These are phyloP conservation scores for Cassiopea andromeda DNA, from an alignment of 30 jellyfish, hydroid and myxozoan species.

Conservation along the genomic window DNA sequence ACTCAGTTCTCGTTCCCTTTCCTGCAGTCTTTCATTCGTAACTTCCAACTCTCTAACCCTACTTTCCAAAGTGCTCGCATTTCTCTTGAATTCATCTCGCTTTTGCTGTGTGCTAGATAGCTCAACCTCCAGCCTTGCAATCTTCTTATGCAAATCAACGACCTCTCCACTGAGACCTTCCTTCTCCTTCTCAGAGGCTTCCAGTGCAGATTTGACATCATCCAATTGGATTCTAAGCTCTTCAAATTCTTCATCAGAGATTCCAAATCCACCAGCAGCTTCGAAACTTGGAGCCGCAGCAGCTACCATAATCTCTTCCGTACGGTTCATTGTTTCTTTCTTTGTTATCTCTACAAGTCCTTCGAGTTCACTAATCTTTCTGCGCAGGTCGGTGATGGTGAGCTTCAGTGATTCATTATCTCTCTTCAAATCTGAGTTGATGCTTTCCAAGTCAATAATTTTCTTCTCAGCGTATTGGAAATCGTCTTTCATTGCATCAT, in stretches of 20 bases:
- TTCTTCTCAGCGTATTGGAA: constrained; percentile 71
- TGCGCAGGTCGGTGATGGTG: constrained; percentile 63
- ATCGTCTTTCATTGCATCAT: constrained; percentile 79
- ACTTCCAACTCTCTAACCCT: constrained; percentile 88
- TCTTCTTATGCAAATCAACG: constrained; percentile 77
- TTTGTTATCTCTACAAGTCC: constrained; percentile 48
- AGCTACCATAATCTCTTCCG: constrained; percentile 71
- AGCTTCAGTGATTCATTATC: constrained; percentile 77
- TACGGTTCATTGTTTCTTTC: constrained; percentile 57
- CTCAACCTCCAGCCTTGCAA: constrained; percentile 91
- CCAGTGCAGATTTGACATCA: constrained; percentile 67
- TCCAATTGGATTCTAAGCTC: constrained; percentile 73
- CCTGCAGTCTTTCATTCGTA: constrained; percentile 78
- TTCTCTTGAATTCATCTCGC: constrained; percentile 91
- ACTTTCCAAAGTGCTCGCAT: constrained; percentile 60
- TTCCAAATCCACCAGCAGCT: constrained; percentile 61
- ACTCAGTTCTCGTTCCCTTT: constrained; percentile 90
- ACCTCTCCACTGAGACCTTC: constrained; percentile 78
- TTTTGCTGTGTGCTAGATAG: constrained; percentile 81
- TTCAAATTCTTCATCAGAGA: constrained; percentile 73
- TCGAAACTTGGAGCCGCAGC: constrained; percentile 64
- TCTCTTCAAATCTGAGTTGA: constrained; percentile 68
- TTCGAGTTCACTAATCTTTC: constrained; percentile 80
- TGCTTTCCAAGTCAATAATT: constrained; percentile 82
- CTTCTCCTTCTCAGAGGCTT: constrained; percentile 82